Percentiles rank a stretch among this genome's conserved stretches.
These are phyloP conservation scores for Campoletis sonorensis DNA, from an alignment of 1,140 invertebrate species.

Conservation along the genomic window DNA sequence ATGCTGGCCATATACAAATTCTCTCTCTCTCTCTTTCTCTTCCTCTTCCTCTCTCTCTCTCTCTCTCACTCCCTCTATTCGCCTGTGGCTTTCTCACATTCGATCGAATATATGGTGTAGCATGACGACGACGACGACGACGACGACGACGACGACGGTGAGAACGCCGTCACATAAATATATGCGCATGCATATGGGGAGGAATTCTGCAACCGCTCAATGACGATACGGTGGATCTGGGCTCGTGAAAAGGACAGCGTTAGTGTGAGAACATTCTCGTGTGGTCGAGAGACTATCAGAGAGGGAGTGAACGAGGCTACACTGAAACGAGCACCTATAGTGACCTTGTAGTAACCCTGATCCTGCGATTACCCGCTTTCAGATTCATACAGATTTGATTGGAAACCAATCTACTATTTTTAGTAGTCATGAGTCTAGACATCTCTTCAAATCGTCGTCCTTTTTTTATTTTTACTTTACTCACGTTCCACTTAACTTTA, in stretches of 20 bases:
- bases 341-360: constrained; percentile 47
- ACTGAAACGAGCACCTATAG: constrained; percentile 34
- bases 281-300: not conserved
- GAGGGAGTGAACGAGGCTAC: not conserved
- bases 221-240: constrained; percentile 26
- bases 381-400: constrained; percentile 36
- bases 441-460: too few relatives aligned
- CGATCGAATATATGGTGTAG: constrained; percentile 34
- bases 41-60: not conserved
- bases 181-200: constrained; percentile 28
- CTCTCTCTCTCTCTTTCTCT: too few relatives aligned
- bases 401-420: not conserved
- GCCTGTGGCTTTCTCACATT: not conserved
- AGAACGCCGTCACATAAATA: too few relatives aligned
- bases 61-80: not conserved
- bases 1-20: too few relatives aligned
- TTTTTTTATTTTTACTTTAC: too few relatives aligned
- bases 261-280: not conserved
- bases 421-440: not conserved
- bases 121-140: not conserved
- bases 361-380: constrained; percentile 40
- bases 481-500: too few relatives aligned
- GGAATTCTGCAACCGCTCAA: constrained; percentile 38
- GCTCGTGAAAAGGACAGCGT: not conserved
- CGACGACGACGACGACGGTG: not conserved